Evolutionary conservation across 2,113 vertebrate species (phyloP).

Genomic region (Pycnonotus jocosus): DNA sequence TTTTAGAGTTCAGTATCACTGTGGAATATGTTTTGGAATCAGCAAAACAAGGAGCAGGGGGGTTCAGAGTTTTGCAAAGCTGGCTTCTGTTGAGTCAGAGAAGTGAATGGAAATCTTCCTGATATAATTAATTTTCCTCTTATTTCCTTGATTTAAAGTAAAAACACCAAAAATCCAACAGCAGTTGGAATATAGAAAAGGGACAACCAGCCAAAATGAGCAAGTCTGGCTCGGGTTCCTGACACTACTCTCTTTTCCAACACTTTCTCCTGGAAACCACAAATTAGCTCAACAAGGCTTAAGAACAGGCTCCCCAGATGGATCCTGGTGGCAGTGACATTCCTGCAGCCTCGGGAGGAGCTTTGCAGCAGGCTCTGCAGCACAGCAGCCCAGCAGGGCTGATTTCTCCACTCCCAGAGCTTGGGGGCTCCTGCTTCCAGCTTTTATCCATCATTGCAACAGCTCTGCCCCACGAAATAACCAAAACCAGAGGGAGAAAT

Average conservation of each 20-base stretch:
- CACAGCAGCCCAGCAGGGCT: not conserved
- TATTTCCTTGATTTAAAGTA: not conserved
- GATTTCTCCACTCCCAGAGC: not conserved
- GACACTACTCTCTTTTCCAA: not conserved
- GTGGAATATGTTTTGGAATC: not conserved
- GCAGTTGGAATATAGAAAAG: not conserved
- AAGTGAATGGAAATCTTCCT: not conserved
- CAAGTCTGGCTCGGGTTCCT: not conserved
- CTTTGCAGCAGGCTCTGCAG: not conserved
- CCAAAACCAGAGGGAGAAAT: not conserved
- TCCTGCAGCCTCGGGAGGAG: not conserved
- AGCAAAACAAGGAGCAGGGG: not conserved
- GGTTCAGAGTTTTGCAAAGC: not conserved
- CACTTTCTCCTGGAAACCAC: constrained; percentile 3
- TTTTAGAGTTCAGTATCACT: not conserved
- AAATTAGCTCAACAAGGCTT: not conserved
- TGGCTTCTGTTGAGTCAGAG: not conserved
- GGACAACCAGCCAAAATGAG: not conserved
- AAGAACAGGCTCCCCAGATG: not conserved
- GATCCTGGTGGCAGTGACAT: not conserved
- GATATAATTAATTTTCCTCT: not conserved
- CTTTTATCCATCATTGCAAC: not conserved
- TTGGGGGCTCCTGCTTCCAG: not conserved
- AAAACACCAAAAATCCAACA: not conserved
- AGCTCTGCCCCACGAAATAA: not conserved